Base-by-base conservation (phyloP, 2,888 invertebrate species). In the Apamea epomidion region DNA sequence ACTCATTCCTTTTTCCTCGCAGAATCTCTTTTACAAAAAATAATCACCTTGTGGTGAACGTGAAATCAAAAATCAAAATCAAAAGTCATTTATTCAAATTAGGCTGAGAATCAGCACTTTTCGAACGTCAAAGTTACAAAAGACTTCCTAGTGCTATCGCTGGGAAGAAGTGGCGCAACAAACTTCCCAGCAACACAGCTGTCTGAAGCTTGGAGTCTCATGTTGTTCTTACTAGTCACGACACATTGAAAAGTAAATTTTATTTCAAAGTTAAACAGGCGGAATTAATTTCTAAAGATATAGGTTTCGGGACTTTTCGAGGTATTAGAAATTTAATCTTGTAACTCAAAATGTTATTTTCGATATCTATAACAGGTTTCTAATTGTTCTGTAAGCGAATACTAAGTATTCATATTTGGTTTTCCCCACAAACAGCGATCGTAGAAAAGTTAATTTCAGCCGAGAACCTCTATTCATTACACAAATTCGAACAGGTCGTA, bases 391-490 rank as follows among this genome's bases (percentile, higher is more conserved):
- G 14, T 29, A 48, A 72, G 51, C n/a, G 12, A 81, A 42, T 14
- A 76, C 32, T 58, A 32, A 1, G n/a, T 32, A 42, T 64, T 29
- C 12, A 25, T 80, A 37, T 67, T 58, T n/a, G 25, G 1, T 12
- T 45, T 32, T 51, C 1, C 8, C 2, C 29, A 4, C 25, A 68
- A 10, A 42, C 14, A 42, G 37, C 4, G 25, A 29, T 29, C 12
- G 37, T n/a, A 42, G 16, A 42, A 25, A 48, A 62, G 1, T 18
- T 21, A 74, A 65, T 74, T 80, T n/a, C 21, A 60, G 32, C 64
- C n/a, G n/a, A 42, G 67, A 74, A 74, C 69, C 32, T 65, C 32
- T 45, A 72, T 81, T 76, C 54, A 62, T 60, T 58, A 64, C 10
- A 54, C 32, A 75, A 65, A 77, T 62, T 45, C 29, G 25, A 84